These are phyloP conservation scores for Glareola pratincola DNA, from an alignment of 2,113 vertebrate species.

Conservation along the genomic window DNA sequence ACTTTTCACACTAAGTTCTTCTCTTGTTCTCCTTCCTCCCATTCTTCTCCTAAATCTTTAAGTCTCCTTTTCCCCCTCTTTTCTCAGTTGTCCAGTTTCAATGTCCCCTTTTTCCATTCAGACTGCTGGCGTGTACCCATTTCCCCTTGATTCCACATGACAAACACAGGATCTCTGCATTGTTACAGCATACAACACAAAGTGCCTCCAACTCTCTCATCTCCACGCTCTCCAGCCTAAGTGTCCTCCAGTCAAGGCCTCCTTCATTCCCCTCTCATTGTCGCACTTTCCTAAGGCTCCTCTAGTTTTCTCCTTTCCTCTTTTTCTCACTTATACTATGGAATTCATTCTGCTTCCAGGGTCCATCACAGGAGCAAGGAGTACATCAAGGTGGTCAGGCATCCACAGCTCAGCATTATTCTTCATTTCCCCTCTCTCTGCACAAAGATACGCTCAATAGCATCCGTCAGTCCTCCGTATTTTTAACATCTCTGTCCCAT, in stretches of 20 bases:
- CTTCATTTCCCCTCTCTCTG: neutral
- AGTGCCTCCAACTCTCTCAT: neutral
- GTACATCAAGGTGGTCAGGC: neutral
- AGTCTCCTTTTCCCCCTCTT: neutral
- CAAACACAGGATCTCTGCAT: neutral
- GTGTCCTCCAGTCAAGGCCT: neutral
- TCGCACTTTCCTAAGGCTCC: neutral
- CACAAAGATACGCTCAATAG: neutral
- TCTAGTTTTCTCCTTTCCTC: neutral
- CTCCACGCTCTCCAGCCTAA: neutral
- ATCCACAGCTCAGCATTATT: neutral
- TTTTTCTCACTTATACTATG: neutral
- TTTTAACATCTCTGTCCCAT: neutral
- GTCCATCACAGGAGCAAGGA: neutral
- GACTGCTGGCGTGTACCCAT: rapidly evolving
- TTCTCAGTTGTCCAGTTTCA: neutral
- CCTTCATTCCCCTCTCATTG: neutral
- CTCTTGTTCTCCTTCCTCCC: neutral
- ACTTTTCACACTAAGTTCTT: neutral
- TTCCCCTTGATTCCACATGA: neutral
- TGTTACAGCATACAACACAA: neutral
- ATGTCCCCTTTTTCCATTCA: neutral
- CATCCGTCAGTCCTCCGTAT: neutral
- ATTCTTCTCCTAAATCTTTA: neutral
- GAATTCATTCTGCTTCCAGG: neutral